Percentiles rank a stretch among this genome's conserved stretches.
phyloP scores from a whole-genome alignment of 2,113 vertebrate genomes.

The Ahaetulla prasina region DNA sequence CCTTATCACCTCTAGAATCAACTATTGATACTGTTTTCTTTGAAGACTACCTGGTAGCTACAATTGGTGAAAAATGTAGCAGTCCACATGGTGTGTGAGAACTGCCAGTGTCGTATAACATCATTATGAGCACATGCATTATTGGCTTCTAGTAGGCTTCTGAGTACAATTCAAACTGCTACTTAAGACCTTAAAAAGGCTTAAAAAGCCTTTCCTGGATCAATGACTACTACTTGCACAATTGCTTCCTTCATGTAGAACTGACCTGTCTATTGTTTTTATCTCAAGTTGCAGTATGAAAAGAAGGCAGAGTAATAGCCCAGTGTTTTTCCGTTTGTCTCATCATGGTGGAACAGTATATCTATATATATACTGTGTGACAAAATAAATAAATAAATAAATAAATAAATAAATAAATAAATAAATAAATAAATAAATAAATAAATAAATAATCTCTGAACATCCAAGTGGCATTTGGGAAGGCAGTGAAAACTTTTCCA shows the following conservation, averaged over 20 bases:
- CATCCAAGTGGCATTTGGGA: background rate
- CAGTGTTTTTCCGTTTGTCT: background rate
- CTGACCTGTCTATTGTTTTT: background rate
- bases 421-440: too few species aligned
- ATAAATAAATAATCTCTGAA: too few species aligned
- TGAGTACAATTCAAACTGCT: background rate
- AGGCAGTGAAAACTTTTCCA: background rate
- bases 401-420: too few species aligned
- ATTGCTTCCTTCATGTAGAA: background rate
- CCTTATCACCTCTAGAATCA: background rate
- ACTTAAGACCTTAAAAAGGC: background rate
- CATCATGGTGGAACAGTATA: background rate
- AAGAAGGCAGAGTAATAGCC: background rate
- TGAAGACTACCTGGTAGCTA: background rate
- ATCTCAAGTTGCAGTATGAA: background rate
- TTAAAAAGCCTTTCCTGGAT: background rate
- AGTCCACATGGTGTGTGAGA: background rate
- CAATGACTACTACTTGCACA: background rate
- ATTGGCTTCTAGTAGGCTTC: background rate
- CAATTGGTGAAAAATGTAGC: background rate
- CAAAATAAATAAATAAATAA: too few species aligned
- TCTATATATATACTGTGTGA: too few species aligned
- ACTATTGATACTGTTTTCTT: background rate
- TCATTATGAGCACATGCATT: background rate
- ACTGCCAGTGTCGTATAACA: background rate